These are phyloP conservation scores for Chionomys nivalis DNA, from an alignment of 2,113 vertebrate species.

Conservation along the genomic window DNA sequence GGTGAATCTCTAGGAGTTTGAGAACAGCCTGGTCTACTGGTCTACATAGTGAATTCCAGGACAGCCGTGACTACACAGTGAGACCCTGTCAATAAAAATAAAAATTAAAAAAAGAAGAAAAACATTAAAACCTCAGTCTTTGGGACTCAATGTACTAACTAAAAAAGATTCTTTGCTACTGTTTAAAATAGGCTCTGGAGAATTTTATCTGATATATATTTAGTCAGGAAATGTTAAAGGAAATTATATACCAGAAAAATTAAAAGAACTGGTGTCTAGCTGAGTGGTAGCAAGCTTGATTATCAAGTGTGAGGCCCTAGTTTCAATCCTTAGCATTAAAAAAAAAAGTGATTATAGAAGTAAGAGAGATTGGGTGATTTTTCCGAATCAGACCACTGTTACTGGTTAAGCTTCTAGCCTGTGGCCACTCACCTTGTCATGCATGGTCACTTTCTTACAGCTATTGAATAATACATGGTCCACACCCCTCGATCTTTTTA, in stretches of 20 bases:
- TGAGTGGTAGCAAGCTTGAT: no score
- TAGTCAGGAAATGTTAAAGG: constrained; percentile 9
- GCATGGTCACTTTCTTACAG: background rate
- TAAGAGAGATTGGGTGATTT: background rate
- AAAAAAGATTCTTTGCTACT: background rate
- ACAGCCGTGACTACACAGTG: background rate
- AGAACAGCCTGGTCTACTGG: background rate
- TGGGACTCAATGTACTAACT: background rate
- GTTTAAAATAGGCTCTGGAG: background rate
- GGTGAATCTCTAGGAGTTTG: background rate
- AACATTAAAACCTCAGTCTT: background rate
- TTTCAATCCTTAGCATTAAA: background rate
- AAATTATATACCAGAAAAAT: background rate
- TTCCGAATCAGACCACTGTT: background rate
- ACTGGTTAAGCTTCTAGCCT: background rate
- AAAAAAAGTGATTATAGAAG: background rate
- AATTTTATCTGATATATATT: constrained; percentile 22
- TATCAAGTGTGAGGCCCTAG: background rate
- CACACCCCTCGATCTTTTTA: background rate
- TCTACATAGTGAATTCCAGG: background rate
- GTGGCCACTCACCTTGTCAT: background rate
- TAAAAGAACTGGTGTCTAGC: background rate
- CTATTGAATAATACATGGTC: background rate
- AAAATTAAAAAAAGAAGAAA: background rate
- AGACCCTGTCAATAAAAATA: background rate